Evolutionary conservation across 2,797 vertebrate species (phyloP), one percentile per base, ranked within the genome.

Genomic region (Antrozous pallidus): DNA sequence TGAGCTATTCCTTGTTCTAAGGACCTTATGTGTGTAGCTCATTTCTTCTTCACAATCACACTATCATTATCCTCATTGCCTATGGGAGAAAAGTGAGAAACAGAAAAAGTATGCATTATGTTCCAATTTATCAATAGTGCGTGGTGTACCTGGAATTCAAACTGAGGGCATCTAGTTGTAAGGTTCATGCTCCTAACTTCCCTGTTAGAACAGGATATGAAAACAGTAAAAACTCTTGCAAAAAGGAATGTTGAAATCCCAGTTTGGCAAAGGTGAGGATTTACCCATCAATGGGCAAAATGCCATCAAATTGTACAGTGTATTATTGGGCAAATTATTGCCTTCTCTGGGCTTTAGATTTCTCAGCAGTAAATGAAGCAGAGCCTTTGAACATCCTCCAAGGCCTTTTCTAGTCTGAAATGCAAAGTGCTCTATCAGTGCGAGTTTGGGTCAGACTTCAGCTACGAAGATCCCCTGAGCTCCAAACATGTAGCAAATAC

Each of bases 301-400:
- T 45, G 31, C 6, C 26, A 92, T 74, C 0, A 91, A 91, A 54
- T 70, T 70, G 18, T 90, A 91, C 92, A 94, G 42, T 38, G 10
- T 85, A 58, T 94, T 61, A 74, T 78, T 91, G 33, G 82, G 12
- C 70, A 91, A 91, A 79, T 88, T 86, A 94, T 47, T 85, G 65
- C 38, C 74, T 36, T 26, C 70, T 86, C 61, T 56, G 24, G 74
- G 82, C 69, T 91, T 96, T 94, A 93, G 17, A 93, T 96, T 97
- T 91, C 73, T 97, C 89, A 56, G 3, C 2, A 79, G 14, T 54
- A 88, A 83, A 75, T 49, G 22, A 77, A 82, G 1, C 18, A 88
- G 91, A 33, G 38, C 31, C 18, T 89, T 33, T 85, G 42, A 71
- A 81, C 13, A 40, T 33, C 38, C 11, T 83, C 9, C 36, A 87